Evolutionary conservation across 2,888 invertebrate species (phyloP).

Genomic region (Drosophila lutescens): DNA sequence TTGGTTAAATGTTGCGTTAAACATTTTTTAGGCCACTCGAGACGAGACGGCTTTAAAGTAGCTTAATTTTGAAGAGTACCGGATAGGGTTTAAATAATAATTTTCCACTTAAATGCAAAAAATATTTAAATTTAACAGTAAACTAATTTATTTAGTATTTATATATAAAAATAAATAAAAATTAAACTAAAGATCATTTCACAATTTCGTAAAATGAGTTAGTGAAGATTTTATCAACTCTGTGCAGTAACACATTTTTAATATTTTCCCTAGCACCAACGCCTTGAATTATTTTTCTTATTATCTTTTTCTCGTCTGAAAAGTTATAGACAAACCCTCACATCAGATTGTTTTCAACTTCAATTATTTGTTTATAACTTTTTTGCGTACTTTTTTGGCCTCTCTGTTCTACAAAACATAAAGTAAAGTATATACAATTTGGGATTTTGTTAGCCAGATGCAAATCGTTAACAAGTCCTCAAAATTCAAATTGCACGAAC

Average conservation of each 20-base stretch:
- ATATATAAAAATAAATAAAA: no score
- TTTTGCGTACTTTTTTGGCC: neutral
- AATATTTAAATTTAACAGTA: no score
- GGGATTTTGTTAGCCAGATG: neutral
- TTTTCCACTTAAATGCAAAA: no score
- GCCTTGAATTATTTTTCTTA: neutral
- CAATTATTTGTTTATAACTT: constrained; percentile 7
- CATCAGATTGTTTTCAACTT: constrained; percentile 1
- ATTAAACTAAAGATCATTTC: no score
- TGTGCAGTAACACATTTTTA: no score
- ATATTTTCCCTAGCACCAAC: no score
- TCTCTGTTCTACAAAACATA: neutral
- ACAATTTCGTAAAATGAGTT: no score
- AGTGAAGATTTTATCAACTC: no score
- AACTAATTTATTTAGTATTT: no score
- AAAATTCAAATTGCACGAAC: neutral
- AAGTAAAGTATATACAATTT: neutral
- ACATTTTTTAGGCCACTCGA: constrained; percentile 41
- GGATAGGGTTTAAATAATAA: no score
- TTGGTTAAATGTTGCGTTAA: constrained; percentile 69
- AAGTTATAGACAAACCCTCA: neutral
- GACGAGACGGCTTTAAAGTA: constrained; percentile 16
- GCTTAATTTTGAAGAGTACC: neutral
- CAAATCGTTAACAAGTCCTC: neutral
- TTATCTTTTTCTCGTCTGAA: neutral